Conservation (phyloP, 2,888 invertebrate genomes). For the Sphaeridia pumilis region DNA sequence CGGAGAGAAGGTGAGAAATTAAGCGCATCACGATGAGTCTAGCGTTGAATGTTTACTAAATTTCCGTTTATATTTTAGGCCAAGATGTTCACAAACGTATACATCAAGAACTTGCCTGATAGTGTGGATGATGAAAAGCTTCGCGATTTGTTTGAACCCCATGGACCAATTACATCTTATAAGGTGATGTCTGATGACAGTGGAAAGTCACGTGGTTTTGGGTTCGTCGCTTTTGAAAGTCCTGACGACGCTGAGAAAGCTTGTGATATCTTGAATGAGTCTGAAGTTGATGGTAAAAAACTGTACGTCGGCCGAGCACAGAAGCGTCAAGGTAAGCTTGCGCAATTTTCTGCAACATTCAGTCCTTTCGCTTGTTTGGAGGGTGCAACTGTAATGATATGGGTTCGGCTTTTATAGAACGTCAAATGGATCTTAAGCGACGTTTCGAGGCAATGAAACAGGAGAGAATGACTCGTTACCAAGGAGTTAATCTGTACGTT, state of each 20-base stretch:
- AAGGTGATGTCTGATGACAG: conserved; percentile 75
- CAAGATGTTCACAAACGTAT: conserved; percentile 87
- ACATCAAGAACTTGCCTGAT: conserved; percentile 97
- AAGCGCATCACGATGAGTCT: no score
- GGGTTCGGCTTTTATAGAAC: conserved; percentile 47
- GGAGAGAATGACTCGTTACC: conserved; percentile 75
- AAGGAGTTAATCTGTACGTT: conserved; percentile 95
- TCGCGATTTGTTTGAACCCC: conserved; percentile 80
- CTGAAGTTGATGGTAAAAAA: conserved; percentile 56
- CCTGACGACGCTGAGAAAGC: conserved; percentile 92
- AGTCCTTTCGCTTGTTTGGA: no score
- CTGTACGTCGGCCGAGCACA: conserved; percentile 96
- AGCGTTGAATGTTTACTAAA: no score
- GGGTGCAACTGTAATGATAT: no score
- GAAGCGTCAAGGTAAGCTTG: conserved; percentile 72
- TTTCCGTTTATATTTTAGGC: no score
- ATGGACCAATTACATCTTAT: conserved; percentile 64
- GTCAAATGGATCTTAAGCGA: conserved; percentile 89
- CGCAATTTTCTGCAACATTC: no score
- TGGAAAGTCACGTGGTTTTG: conserved; percentile 94
- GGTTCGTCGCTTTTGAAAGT: conserved; percentile 96
- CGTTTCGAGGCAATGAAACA: conserved; percentile 92
- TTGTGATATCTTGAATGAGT: conserved; percentile 80
- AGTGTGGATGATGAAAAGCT: conserved; percentile 83
- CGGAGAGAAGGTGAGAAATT: conserved; percentile 93